Base-by-base conservation (phyloP, 2,888 invertebrate genomes). In the Agapostemon virescens region DNA sequence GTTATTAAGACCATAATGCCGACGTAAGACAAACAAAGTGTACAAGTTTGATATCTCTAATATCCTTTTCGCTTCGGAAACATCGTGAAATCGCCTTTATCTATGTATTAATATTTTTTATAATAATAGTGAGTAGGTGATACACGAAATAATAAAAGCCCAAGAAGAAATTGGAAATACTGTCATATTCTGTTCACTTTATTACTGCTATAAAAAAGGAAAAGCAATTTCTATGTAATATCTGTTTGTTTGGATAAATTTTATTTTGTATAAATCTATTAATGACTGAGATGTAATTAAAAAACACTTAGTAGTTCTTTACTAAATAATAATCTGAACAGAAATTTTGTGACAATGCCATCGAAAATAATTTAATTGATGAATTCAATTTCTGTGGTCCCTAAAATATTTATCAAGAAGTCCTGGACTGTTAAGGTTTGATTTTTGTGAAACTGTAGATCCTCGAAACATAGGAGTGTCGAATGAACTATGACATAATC, bases 21-120 rank as follows among this genome's bases (percentile, higher is more conserved):
- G 52, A 52, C 23, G 13, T 52, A 23, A 52, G 52, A 23, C 52
- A 23, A 52, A 52, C 52, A 52, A 23, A 5, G n/a, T n/a, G 13
- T 13, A 5, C 13, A 3, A 52, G 23, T 7, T 13, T 52, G 13
- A 52, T 23, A 52, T 49, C 45, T 49, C 45, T 49, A 17, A 49
- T 49, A 49, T n/a, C n/a, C n/a, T n/a, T n/a, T 49, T 49, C 49
- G n/a, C 49, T 49, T n/a, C 20, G 49, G n/a, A n/a, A 49, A n/a
- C 49, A 9, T n/a, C 9, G 3, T 49, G n/a, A n/a, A 6, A n/a
- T 49, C n/a, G 3, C 49, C 49, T n/a, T 49, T 49, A 49, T n/a
- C n/a, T 3, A 49, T 1, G n/a, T 49, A 49, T 49, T 45, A 20
- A 45, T 9, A 45, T 20, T 2, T 20, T n/a, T 45, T n/a, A 20